Base-by-base conservation (phyloP, 2,888 invertebrate genomes). In the Aradus depressus region DNA sequence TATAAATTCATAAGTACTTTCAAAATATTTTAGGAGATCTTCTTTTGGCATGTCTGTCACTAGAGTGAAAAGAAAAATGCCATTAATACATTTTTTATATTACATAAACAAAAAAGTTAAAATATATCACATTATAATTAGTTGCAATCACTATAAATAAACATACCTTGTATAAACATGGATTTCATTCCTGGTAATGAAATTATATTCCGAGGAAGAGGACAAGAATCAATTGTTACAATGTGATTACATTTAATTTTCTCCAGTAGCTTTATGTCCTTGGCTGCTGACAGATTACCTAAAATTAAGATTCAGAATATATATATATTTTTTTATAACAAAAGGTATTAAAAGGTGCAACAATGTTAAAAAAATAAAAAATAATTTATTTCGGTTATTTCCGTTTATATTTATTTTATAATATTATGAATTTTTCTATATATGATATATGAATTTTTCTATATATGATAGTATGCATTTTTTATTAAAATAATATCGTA, bases 31-130 rank as follows among this genome's bases (percentile, higher is more conserved):
- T 35, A 93, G 71, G 32, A 93, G 70, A 68, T 93, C 91, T 64
- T 88, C 88, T 61, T 84, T 80, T 0, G 87, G 82, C 66, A 85
- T 79, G 69, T 90, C 90, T 1, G 86, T 81, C 64, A 89, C 79
- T 81, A 64, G n/a, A 69, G n/a, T n/a, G n/a, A n/a, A n/a, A 19
- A 49, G 31, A 16, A 26, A 4, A 4, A 43, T 22, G n/a, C 14
- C 5, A 19, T 22, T 2, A 14, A 22, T 12, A 35, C 22, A 49
- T 16, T 18, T 45, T 45, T 1, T 16, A 3, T n/a, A 6, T 3
- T 25, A 41, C 5, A 28, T 28, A 50, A 12, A 38, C 6, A 43
- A 18, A 35, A 53, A 50, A 34, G 19, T 31, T 38, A 31, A 35
- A 28, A 23, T 18, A 19, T 21, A 41, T 12, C 39, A 25, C 23